Evolutionary conservation across 2,797 vertebrate species (phyloP).

Genomic region (Eulemur rubriventer): DNA sequence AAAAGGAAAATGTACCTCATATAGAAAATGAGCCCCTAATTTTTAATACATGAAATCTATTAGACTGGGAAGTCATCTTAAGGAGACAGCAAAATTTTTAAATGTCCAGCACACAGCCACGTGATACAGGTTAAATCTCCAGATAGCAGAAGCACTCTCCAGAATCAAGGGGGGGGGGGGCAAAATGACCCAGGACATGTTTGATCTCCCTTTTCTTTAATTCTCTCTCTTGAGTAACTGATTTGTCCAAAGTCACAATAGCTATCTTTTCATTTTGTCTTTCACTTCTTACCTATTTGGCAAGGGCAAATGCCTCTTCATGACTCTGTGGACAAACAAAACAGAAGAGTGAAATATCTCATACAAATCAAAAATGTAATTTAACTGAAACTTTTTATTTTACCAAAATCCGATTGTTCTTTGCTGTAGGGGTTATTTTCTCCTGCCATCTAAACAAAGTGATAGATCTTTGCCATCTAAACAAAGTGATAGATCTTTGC

Average conservation of each 20-base stretch:
- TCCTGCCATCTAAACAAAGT: neutral
- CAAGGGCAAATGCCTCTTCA: neutral
- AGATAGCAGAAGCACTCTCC: neutral
- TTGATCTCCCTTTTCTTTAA: neutral
- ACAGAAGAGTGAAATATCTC: neutral
- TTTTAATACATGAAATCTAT: conserved; percentile 29
- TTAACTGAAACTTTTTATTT: neutral
- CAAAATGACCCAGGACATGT: neutral
- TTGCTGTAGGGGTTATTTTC: neutral
- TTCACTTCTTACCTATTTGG: neutral
- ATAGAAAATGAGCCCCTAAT: conserved; percentile 18
- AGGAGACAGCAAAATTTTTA: neutral
- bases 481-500: neutral
- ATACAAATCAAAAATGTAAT: neutral
- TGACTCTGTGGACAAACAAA: conserved; percentile 4
- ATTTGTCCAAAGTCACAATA: neutral
- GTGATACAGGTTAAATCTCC: neutral
- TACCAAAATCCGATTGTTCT: neutral
- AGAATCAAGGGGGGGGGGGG: neutral
- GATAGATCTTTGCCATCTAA: neutral
- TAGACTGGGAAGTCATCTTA: neutral
- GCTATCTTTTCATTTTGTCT: neutral
- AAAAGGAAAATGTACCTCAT: conserved; percentile 48
- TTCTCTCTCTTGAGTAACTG: neutral
- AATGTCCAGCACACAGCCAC: neutral